phyloP scores from a whole-genome alignment of 2,888 invertebrate genomes.

The Nomada fabriciana region DNA sequence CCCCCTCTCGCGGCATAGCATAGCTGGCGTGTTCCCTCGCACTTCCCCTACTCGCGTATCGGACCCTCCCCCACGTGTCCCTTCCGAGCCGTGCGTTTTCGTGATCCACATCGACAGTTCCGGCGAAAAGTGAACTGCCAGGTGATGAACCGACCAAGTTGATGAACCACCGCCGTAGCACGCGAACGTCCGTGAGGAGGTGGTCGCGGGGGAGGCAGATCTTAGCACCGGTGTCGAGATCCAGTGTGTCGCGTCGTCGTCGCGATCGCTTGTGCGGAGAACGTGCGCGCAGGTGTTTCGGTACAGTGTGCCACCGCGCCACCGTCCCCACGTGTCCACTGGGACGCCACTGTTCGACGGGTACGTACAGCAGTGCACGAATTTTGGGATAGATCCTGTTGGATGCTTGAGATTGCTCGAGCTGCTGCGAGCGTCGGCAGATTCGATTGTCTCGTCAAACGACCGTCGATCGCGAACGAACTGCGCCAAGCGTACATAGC shows the following conservation, averaged over 20 bases:
- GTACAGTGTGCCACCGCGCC: conserved; percentile 35
- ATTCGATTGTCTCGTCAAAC: not conserved
- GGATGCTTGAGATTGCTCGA: not conserved
- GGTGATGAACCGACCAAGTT: conserved; percentile 35
- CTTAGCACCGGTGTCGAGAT: conserved; percentile 1
- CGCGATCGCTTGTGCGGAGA: conserved; percentile 46
- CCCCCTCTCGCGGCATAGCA: not conserved
- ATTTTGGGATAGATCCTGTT: not conserved
- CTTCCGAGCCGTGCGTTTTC: conserved; percentile 31
- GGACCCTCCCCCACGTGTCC: conserved; percentile 39
- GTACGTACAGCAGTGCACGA: conserved; percentile 1
- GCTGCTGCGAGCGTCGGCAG: not conserved
- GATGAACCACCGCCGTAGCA: conserved; percentile 18
- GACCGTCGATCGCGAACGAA: not conserved
- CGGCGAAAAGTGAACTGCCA: conserved; percentile 48
- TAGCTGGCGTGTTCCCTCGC: not conserved
- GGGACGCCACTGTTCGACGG: conserved; percentile 13
- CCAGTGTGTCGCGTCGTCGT: conserved; percentile 43
- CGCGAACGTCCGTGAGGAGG: conserved; percentile 3
- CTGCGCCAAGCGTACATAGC: no score
- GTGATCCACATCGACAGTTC: conserved; percentile 49
- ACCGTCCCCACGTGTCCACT: conserved; percentile 41
- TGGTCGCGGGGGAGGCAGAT: conserved; percentile 33
- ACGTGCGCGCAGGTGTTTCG: conserved; percentile 67
- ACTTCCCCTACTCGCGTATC: conserved; percentile 17